These are phyloP conservation scores for Cryptotis parvus DNA, from an alignment of 2,113 vertebrate genomes.

Conservation along the genomic window DNA sequence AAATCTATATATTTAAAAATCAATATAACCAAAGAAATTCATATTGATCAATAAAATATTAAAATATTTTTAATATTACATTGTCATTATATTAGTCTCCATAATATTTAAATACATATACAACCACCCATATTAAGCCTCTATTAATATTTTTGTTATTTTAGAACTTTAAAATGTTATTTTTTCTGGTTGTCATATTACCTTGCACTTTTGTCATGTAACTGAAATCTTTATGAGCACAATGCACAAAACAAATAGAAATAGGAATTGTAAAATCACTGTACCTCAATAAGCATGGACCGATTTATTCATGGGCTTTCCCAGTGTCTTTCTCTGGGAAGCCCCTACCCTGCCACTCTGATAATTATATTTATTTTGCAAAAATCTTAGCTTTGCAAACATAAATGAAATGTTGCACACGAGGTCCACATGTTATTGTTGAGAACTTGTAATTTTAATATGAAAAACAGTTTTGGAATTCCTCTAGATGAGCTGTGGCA, in stretches of 20 bases:
- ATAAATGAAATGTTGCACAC: not conserved
- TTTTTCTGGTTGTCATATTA: not conserved
- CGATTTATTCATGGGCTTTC: not conserved
- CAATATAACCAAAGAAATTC: not conserved
- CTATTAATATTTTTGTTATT: not conserved
- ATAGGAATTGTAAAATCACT: too few species aligned
- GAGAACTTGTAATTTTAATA: conserved; percentile 30
- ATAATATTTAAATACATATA: not conserved
- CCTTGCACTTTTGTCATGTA: conserved; percentile 24
- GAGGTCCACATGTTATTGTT: conserved; percentile 5
- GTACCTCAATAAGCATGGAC: too few species aligned
- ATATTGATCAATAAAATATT: not conserved
- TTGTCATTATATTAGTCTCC: not conserved
- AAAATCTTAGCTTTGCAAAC: conserved; percentile 25
- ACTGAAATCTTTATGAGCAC: not conserved
- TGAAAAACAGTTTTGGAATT: not conserved
- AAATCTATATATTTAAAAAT: too few species aligned
- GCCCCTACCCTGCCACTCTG: not conserved
- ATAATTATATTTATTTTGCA: not conserved
- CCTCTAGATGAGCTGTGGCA: not conserved
- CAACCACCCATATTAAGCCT: not conserved
- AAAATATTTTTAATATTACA: not conserved
- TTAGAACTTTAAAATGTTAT: not conserved
- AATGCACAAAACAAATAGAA: too few species aligned
- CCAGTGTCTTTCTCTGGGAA: not conserved